Percentiles rank a stretch among this genome's conserved stretches.
These are phyloP conservation scores for Neocrepidodera transversa DNA, from an alignment of 2,888 invertebrate genomes.

Conservation along the genomic window DNA sequence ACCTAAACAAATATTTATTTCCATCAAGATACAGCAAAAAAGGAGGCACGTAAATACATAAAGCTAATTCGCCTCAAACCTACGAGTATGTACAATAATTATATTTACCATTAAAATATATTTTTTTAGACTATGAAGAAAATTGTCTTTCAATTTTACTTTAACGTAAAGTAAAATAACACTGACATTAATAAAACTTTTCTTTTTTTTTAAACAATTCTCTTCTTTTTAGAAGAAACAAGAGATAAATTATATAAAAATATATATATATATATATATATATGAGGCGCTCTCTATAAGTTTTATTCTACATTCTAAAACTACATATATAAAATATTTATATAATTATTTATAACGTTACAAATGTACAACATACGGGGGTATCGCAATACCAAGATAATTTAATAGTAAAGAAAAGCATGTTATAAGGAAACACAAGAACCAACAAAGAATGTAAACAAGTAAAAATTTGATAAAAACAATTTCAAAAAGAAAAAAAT, in stretches of 20 bases:
- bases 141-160: slow-evolving; percentile 22
- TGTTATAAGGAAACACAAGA: no score
- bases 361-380: slow-evolving; percentile 15
- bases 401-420: no score
- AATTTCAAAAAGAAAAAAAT: no score
- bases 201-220: neutral
- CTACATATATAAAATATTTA: slow-evolving; percentile 22
- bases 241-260: slow-evolving; percentile 17
- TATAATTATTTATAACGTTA: slow-evolving; percentile 17
- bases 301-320: slow-evolving; percentile 2
- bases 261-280: slow-evolving; percentile 17
- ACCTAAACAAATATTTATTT: slow-evolving; percentile 51
- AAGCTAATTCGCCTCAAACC: slow-evolving; percentile 20
- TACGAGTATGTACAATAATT: slow-evolving; percentile 22
- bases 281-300: slow-evolving; percentile 11
- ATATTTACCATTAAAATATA: slow-evolving; percentile 13
- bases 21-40: slow-evolving; percentile 47
- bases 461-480: no score
- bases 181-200: slow-evolving; percentile 11
- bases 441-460: no score
- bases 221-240: neutral
- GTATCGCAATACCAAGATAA: no score
- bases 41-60: slow-evolving; percentile 29
- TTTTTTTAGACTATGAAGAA: slow-evolving; percentile 8
- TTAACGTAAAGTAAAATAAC: slow-evolving; percentile 34